phyloP scores from a whole-genome alignment of 2,113 vertebrate genomes.

The Sylvilagus bachmani region DNA sequence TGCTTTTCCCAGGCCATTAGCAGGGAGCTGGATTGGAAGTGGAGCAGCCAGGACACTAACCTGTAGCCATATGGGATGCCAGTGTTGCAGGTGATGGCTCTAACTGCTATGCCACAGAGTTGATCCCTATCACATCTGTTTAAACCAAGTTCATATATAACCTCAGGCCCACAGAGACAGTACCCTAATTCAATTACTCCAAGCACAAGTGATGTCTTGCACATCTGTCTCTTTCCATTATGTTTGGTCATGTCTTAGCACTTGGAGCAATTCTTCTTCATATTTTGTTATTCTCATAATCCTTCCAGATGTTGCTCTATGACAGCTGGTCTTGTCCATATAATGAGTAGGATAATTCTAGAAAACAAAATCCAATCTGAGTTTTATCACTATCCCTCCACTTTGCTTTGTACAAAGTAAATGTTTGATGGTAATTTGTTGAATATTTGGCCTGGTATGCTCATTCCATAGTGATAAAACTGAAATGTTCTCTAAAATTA shows the following conservation, averaged over 20 bases:
- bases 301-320: not conserved
- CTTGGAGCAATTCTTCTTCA: not conserved
- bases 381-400: not conserved
- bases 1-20: too few species aligned
- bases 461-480: conserved; percentile 53
- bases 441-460: not conserved
- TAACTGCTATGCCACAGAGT: too few species aligned
- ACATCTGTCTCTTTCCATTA: not conserved
- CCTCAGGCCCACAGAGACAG: not conserved
- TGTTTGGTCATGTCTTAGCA: not conserved
- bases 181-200: not conserved
- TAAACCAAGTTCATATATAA: not conserved
- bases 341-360: not conserved
- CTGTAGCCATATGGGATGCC: too few species aligned
- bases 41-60: too few species aligned
- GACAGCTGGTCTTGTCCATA: not conserved
- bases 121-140: not conserved
- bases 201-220: not conserved
- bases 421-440: not conserved
- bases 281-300: not conserved
- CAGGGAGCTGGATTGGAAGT: too few species aligned
- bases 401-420: not conserved
- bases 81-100: too few species aligned
- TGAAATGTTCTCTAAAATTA: conserved; percentile 66
- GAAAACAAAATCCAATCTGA: not conserved